Conservation (phyloP, 2,113 vertebrate species). For the Dasypus novemcinctus region DNA sequence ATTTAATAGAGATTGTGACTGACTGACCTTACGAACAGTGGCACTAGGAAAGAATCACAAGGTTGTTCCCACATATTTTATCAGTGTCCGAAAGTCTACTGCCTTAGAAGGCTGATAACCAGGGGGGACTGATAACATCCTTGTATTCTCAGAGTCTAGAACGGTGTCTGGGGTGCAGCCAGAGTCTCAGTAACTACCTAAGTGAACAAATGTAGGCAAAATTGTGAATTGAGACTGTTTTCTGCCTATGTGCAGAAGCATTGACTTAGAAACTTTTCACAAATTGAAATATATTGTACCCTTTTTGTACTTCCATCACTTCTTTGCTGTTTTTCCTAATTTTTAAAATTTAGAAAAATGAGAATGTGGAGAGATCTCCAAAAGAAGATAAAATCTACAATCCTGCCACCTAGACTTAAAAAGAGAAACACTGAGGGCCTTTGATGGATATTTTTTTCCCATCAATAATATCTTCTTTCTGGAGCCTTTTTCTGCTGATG, state of each 20-base stretch:
- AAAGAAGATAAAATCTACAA: conserved; percentile 18
- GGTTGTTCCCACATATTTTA: background rate
- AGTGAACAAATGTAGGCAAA: background rate
- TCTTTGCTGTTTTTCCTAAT: background rate
- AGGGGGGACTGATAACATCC: background rate
- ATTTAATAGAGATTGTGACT: background rate
- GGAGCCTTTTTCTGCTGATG: background rate
- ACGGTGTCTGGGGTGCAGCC: too few species aligned
- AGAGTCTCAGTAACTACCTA: background rate
- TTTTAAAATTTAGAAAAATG: conserved; percentile 1
- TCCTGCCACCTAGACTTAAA: background rate
- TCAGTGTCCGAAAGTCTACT: background rate
- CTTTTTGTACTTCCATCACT: background rate
- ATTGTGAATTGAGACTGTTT: background rate
- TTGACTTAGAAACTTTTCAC: background rate
- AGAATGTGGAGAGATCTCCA: background rate
- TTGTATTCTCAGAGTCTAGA: background rate
- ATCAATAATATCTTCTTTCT: background rate
- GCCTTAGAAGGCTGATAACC: background rate
- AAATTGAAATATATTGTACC: background rate
- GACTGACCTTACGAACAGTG: background rate
- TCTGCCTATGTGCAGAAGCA: background rate
- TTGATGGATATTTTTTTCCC: background rate
- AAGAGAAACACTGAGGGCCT: background rate
- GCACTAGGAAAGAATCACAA: background rate